Percentiles rank a stretch among this genome's conserved stretches.
These are phyloP conservation scores for Clistopyga incitator DNA, from an alignment of 2,888 invertebrate genomes.

Conservation along the genomic window DNA sequence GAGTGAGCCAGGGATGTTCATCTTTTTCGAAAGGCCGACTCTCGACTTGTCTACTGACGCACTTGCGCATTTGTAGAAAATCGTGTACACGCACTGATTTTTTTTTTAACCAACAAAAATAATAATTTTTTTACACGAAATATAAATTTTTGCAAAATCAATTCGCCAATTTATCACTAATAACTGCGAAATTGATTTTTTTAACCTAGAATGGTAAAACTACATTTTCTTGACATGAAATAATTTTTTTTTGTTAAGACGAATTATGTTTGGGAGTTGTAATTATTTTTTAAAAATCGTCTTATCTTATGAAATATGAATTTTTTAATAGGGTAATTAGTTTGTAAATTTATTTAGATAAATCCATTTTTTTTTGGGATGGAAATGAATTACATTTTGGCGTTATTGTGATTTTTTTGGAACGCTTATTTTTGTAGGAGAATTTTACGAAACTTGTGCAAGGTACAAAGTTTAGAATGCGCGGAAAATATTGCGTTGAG, in stretches of 20 bases:
- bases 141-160: no score
- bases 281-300: no score
- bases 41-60: conserved; percentile 18
- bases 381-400: background rate
- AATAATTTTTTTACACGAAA: no score
- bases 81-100: background rate
- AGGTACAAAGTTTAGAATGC: background rate
- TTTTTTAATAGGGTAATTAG: background rate
- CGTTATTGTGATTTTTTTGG: background rate
- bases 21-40: conserved; percentile 50
- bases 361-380: background rate
- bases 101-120: background rate
- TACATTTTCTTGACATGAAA: background rate
- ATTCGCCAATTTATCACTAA: no score
- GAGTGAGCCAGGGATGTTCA: conserved; percentile 56
- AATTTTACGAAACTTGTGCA: no score
- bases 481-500: background rate
- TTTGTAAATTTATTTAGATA: no score
- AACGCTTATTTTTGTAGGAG: no score
- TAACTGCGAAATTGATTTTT: no score
- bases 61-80: conserved; percentile 8
- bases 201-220: background rate
- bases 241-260: background rate
- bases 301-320: no score
- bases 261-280: no score